These are phyloP conservation scores for Arenaria interpres DNA, from an alignment of 2,113 vertebrate genomes.

Conservation along the genomic window DNA sequence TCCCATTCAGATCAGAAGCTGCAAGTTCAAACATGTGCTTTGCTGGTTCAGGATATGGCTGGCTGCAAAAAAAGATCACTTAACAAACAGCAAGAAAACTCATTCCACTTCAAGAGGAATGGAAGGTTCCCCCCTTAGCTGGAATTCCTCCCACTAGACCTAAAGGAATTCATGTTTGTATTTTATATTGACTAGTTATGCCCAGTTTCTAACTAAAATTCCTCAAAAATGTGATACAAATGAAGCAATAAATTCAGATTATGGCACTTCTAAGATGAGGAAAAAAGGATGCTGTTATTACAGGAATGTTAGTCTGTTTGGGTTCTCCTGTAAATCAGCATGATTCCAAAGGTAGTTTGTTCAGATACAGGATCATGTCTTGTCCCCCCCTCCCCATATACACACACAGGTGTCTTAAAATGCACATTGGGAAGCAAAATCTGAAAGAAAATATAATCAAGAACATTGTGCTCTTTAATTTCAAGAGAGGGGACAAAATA, in stretches of 20 bases:
- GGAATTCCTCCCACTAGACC: background rate
- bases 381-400: background rate
- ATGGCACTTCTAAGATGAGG: background rate
- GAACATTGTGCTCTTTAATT: background rate
- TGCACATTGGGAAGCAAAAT: background rate
- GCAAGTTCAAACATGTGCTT: background rate
- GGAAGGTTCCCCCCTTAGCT: background rate
- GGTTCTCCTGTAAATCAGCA: background rate
- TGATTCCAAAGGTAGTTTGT: background rate
- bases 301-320: background rate
- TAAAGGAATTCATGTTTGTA: background rate
- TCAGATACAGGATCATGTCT: background rate
- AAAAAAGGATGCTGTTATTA: background rate
- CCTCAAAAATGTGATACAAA: background rate
- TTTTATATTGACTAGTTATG: background rate
- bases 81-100: background rate
- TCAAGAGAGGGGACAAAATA: background rate
- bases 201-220: background rate
- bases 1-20: background rate
- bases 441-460: background rate
- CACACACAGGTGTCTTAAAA: background rate
- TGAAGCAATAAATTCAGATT: background rate
- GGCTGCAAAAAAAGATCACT: background rate
- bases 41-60: background rate
- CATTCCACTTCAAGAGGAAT: background rate